Evolutionary conservation across 2,888 invertebrate species (phyloP), one percentile per base, ranked within the genome.

Genomic region (Cistogaster globosa): DNA sequence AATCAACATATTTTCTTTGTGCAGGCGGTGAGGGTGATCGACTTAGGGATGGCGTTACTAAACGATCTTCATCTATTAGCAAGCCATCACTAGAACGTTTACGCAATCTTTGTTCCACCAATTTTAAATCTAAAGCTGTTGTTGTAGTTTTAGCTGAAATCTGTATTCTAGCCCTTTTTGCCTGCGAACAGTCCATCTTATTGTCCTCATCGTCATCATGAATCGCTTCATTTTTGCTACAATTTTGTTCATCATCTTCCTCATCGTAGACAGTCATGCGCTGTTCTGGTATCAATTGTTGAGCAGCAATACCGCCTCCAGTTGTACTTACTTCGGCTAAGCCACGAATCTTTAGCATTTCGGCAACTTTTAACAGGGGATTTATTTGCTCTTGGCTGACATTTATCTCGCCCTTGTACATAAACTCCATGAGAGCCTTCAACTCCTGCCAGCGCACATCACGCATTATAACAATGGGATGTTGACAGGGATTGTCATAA

Each of bases 371-470:
- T 71, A 97, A 93, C 88, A 98, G 92, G 4, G 97, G 97, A 76
- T 97, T 96, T 88, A 97, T 97, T 93, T 97, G 97, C 88, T 97
- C 97, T 93, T 98, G 97, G 83, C 96, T 96, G 88, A 98, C 98
- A 93, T 98, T 97, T 88, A 98, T 97, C 94, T 98, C 98, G 11
- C 98, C 98, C 91, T 97, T 96, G 93, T 98, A 98, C 98, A 98
- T 98, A 91, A 98, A 98, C 92, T 98, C 97, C 83, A 98, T 97
- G 83, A 96, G 96, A 74, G 97, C 97, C 92, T 97, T 97, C 88
- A 98, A 93, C 90, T 98, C 98, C 84, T 96, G 95, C 95, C 97
- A 98, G 92, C 96, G 96, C 87, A 98, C 97, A 92, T 98, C 98
- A 90, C 97, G 95, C 94, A 98, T 96, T 87, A 98, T 97, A 89